Evolutionary conservation across 1,140 invertebrate genomes (phyloP).

Genomic region (Zaprionus lachaisei): DNA sequence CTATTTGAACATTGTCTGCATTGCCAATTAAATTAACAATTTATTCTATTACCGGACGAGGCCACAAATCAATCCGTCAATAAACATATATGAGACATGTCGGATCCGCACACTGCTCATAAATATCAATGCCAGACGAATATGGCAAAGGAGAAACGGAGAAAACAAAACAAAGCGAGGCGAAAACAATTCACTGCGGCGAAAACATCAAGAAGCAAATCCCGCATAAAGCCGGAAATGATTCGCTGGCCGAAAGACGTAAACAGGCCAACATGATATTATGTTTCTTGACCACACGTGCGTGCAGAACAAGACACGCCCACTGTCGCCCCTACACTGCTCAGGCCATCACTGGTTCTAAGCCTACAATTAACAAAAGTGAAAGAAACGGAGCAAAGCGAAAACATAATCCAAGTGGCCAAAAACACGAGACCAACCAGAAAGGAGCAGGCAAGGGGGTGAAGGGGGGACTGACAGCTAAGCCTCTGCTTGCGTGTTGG

Average conservation of each 20-base stretch:
- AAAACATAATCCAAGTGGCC: slow-evolving; percentile 44
- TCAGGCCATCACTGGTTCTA: slow-evolving; percentile 7
- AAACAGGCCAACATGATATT: slow-evolving; percentile 42
- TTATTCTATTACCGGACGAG: slow-evolving; percentile 2
- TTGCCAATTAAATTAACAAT: slow-evolving; percentile 13
- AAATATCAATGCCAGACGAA: slow-evolving; percentile 20
- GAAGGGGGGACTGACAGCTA: not conserved
- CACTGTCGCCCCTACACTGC: not conserved
- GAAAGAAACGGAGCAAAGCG: slow-evolving; percentile 25
- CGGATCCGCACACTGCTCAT: not conserved
- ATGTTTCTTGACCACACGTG: slow-evolving; percentile 27
- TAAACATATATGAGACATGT: slow-evolving; percentile 20
- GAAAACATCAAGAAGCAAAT: slow-evolving; percentile 31
- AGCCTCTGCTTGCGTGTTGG: slow-evolving; percentile 40
- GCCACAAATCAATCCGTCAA: slow-evolving; percentile 27
- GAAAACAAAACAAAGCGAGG: not conserved
- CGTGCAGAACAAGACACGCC: slow-evolving; percentile 10
- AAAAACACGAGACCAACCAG: slow-evolving; percentile 11
- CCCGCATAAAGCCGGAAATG: slow-evolving; percentile 32
- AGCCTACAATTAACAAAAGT: slow-evolving; percentile 56
- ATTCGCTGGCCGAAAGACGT: slow-evolving; percentile 22
- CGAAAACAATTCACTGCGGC: slow-evolving; percentile 15
- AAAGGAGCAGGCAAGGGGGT: not conserved
- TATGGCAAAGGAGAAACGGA: not conserved
- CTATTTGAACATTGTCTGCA: not conserved